Base-by-base conservation (phyloP, 2,888 invertebrate genomes). In the Agrilus cyanescens region DNA sequence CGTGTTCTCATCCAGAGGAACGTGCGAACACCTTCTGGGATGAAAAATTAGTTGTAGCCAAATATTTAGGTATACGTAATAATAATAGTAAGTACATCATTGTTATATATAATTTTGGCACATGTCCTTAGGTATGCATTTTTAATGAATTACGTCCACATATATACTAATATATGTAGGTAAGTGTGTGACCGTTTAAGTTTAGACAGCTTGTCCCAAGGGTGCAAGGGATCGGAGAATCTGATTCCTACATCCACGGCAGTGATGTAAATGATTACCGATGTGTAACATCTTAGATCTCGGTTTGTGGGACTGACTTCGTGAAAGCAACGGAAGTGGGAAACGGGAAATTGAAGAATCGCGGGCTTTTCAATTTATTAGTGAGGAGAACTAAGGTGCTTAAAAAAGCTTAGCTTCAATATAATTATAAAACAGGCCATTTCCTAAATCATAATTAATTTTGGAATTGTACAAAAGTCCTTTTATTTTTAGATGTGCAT, bases 201-300 rank as follows among this genome's bases (percentile, higher is more conserved):
- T 48, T 48, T 48, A 48, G 48, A 44, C 48, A 44, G 42, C 44
- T 48, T 40, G 42, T 42, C 46, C 48, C 44, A 37, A 39, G 43
- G 44, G 46, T 32, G 25, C 37, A 40, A 41, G 42, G 46, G 47
- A 39, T 48, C 46, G 40, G 25, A 4, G 25, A 40, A 42, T 46
- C 40, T 40, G 44, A 48, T 48, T 48, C 44, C 44, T 46, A 39
- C 8, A 48, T 41, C 41, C 38, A 43, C 42, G 46, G 42, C 41
- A 38, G 41, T 36, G 45, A 48, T 41, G 46, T 46, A 48, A 50
- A 43, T 48, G 44, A 47, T 52, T 51, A 47, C 36, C 30, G 29
- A 37, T 20, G 25, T 15, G 33, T 39, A 37, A 34, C 37, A 25
- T 25, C 13, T 29, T 18, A 38, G 34, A 25, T 13, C 29, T 34